Evolutionary conservation across 2,888 invertebrate genomes (phyloP), one percentile per base, ranked within the genome.

Genomic region (Azorinus chamasolen): DNA sequence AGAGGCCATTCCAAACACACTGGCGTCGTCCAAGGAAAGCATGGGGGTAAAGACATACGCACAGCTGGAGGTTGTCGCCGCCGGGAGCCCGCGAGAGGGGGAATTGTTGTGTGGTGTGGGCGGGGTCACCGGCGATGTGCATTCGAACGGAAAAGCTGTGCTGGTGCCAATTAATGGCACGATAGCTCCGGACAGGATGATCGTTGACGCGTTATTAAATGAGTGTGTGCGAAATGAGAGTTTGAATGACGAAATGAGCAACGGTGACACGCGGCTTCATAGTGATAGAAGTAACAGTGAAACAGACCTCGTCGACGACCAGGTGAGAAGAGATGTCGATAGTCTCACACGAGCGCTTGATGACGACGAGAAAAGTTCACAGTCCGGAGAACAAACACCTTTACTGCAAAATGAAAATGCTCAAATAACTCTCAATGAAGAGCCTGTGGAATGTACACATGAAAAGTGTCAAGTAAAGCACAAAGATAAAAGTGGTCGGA

Each of bases 21-120:
- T 79, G 79, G 79, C 79, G 74, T 79, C 79, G 62, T 74, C 70
- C 22, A 43, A 62, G 32, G 66, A 68, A 27, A 62, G 58, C 27
- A 74, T 74, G 74, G 79, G 74, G 41, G 79, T 74, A 27, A 79
- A 79, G 74, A 79, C 79, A 71, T 79, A 79, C 59, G 71, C 79
- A 45, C 74, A 74, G 74, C 64, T 79, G 25, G 79, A 79, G 74
- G 79, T 79, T 51, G 65, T 79, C 16, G 70, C 70, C 25, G 65
- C 79, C 25, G 61, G 74, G 6, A 68, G 59, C 37, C 58, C 65
- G 5, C 39, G 55, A 45, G 70, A 73, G 27, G 69, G 69, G 70
- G 66, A 43, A 24, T 53, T 65, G 22, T 53, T 46, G 57, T 65
- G 55, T 24, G 75, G 65, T 10, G 54, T 64, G 24, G 53, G 69